Evolutionary conservation across 1,140 invertebrate genomes (phyloP).

Genomic region (Diorhabda carinulata): DNA sequence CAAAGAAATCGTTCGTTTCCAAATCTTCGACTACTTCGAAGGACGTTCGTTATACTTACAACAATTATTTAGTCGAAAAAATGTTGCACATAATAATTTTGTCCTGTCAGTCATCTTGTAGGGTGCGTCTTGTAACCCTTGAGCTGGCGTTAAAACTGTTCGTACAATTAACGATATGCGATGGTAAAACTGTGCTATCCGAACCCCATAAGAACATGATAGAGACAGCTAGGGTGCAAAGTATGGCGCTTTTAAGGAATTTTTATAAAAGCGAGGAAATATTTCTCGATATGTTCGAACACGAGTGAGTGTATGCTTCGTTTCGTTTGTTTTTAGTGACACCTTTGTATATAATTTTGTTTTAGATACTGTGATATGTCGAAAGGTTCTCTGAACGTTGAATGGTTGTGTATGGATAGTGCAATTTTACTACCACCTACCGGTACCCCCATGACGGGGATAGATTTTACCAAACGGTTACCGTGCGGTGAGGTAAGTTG

Average conservation of each 20-base stretch:
- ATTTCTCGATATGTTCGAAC: conserved; percentile 98
- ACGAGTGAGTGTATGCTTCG: conserved; percentile 66
- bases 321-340: neutral
- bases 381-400: conserved; percentile 83
- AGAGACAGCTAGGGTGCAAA: conserved; percentile 79
- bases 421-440: conserved; percentile 92
- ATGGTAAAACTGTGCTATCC: conserved; percentile 53
- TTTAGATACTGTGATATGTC: conserved; percentile 78
- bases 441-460: conserved; percentile 94
- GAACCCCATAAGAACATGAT: conserved; percentile 66
- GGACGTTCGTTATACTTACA: conserved; percentile 59
- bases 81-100: conserved; percentile 74
- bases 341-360: neutral
- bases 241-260: conserved; percentile 80
- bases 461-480: conserved; percentile 89
- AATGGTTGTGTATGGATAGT: conserved; percentile 94
- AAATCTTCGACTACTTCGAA: conserved; percentile 31
- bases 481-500: conserved; percentile 86
- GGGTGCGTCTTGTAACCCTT: conserved; percentile 87
- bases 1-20: conserved; percentile 41
- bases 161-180: conserved; percentile 51
- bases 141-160: conserved; percentile 83
- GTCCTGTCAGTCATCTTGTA: conserved; percentile 77
- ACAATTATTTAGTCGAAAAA: conserved; percentile 71
- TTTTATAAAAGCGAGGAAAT: conserved; percentile 98